Base-by-base conservation (phyloP, 2,888 invertebrate species). In the Agrochola lychnidis region DNA sequence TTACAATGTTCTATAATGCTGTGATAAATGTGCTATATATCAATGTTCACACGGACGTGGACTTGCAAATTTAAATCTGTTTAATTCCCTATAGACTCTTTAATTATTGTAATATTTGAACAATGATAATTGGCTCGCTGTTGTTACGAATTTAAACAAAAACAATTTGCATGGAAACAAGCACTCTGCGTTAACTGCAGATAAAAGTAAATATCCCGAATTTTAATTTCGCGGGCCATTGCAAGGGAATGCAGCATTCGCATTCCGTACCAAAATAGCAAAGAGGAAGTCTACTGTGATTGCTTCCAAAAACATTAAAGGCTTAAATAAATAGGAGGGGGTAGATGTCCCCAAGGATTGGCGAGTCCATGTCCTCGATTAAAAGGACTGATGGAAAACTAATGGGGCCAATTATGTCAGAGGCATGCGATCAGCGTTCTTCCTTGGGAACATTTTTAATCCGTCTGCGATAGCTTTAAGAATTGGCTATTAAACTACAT, bases 381-480 rank as follows among this genome's bases (percentile, higher is more conserved):
- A 91, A 45, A 14, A 84, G 75, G 70, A 75, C 74, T 90, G 90
- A 94, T 94, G 89, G 90, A 90, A 93, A 92, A 91, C 86, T 92
- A 93, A 94, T 94, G 90, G 92, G 83, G 78, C 67, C 70, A 85
- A 90, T 90, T 87, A 83, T 67, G 81, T 76, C 74, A 76, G 79
- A 67, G 71, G 71, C 84, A 79, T 71, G 80, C 82, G 62, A 80
- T 53, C 68, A 73, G 40, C 62, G 56, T 66, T 75, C 67, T 83
- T 82, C 70, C 78, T 76, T 80, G 73, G 74, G 72, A 82, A 75
- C 70, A 66, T 81, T 81, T 73, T 83, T 71, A 82, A 71, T 75
- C 57, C 66, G 79, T 64, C 64, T 57, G 70, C 79, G 76, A 70
- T 82, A 67, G 69, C 62, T 78, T 67, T 76, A 76, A 81, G 76